phyloP scores from a whole-genome alignment of 2,888 invertebrate species.

The Scelioninae gen. 2 region DNA sequence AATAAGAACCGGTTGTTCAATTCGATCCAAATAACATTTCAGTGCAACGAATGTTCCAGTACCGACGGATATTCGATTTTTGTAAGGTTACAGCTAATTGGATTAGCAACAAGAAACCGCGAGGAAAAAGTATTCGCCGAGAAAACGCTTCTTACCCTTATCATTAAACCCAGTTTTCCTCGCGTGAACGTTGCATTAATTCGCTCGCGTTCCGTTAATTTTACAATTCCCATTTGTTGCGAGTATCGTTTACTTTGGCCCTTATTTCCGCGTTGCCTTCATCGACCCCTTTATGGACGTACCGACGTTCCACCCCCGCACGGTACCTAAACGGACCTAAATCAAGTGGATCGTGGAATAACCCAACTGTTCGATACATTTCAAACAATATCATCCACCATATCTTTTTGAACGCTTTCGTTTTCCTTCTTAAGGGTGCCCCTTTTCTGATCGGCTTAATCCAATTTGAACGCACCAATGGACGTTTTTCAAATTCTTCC shows the following conservation, averaged over 20 bases:
- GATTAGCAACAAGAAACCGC: background rate
- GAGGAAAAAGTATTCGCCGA: constrained; percentile 2
- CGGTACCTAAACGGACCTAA: constrained; percentile 7
- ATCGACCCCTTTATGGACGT: too few species aligned
- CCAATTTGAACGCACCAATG: constrained; percentile 14
- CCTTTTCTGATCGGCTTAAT: constrained; percentile 14
- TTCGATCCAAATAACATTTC: too few species aligned
- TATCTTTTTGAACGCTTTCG: too few species aligned
- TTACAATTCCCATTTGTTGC: constrained; percentile 24
- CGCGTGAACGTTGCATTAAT: constrained; percentile 11
- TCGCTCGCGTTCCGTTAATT: constrained; percentile 21
- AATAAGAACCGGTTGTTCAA: too few species aligned
- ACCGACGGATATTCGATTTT: too few species aligned
- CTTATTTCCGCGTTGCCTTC: background rate
- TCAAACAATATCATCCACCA: constrained; percentile 12
- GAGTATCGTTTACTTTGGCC: constrained; percentile 5
- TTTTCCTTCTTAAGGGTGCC: constrained; percentile 9
- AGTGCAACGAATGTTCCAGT: too few species aligned
- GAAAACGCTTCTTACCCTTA: constrained; percentile 1
- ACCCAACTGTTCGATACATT: constrained; percentile 4
- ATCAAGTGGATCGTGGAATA: constrained; percentile 21
- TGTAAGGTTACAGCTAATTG: too few species aligned
- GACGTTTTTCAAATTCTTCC: constrained; percentile 18
- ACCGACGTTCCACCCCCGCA: too few species aligned
- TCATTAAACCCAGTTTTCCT: background rate